Conservation (phyloP, 2,888 invertebrate species). For the Petrolisthes manimaculis region DNA sequence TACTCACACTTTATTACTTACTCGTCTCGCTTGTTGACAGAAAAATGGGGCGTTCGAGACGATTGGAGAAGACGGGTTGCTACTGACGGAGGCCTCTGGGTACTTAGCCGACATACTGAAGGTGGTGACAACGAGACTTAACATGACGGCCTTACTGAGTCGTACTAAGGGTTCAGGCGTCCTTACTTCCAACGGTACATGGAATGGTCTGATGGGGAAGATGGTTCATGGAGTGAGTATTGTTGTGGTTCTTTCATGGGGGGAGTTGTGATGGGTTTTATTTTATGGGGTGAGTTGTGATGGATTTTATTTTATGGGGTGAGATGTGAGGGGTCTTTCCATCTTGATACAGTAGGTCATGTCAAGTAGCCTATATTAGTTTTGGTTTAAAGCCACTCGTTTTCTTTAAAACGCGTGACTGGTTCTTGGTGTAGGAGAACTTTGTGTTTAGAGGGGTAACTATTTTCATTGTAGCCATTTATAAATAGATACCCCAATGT, state of each 20-base stretch:
- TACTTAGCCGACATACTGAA: constrained; percentile 44
- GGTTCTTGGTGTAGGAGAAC: no score
- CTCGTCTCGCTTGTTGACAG: neutral
- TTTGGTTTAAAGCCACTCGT: no score
- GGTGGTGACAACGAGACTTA: constrained; percentile 17
- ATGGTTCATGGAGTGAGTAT: constrained; percentile 29
- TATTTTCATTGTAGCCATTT: no score
- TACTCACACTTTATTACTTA: no score
- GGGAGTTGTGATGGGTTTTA: neutral
- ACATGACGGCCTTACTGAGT: constrained; percentile 28
- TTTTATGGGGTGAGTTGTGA: neutral
- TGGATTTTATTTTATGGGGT: no score
- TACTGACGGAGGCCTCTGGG: constrained; percentile 17
- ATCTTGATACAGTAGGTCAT: no score
- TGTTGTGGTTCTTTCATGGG: neutral
- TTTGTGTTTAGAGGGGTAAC: no score
- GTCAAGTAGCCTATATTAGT: no score
- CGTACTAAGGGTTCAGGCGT: constrained; percentile 20
- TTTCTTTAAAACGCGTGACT: no score
- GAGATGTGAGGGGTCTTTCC: no score
- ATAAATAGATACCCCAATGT: no score
- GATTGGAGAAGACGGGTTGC: neutral
- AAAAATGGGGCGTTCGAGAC: constrained; percentile 31
- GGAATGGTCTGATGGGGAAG: constrained; percentile 44
- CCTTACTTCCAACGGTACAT: constrained; percentile 22